A percentile compares a stretch with the other conserved stretches of the same genome.
Conservation (phyloP, 2,888 invertebrate genomes). For the Lasioglossum zephyrum region DNA sequence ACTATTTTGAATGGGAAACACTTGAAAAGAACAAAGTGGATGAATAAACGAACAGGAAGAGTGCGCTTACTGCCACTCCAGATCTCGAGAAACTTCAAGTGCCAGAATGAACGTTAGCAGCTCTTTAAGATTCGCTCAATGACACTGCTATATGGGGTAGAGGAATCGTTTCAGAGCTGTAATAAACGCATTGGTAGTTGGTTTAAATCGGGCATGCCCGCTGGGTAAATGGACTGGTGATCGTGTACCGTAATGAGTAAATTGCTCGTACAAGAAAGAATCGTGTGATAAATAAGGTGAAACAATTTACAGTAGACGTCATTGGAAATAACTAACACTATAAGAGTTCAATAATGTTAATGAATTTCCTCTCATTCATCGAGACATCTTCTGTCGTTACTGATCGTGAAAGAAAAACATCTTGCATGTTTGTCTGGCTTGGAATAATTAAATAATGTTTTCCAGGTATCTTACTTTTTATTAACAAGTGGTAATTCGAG, state of each 20-base stretch:
- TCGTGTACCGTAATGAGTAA: neutral
- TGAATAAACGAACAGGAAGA: neutral
- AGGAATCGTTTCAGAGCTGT: neutral
- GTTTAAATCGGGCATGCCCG: conserved; percentile 6
- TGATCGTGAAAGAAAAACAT: neutral
- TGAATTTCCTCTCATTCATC: conserved; percentile 16
- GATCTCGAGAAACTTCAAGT: neutral
- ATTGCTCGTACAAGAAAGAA: conserved; percentile 11
- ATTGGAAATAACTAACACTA: conserved; percentile 26
- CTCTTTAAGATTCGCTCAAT: neutral
- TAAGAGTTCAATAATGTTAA: neutral
- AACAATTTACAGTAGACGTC: conserved; percentile 23
- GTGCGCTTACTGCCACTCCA: neutral
- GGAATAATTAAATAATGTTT: neutral
- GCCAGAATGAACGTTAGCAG: neutral
- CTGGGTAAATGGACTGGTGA: conserved; percentile 6
- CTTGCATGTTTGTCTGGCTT: neutral
- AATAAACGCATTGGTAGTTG: neutral
- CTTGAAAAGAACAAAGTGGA: neutral
- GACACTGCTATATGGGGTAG: neutral
- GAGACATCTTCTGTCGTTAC: neutral
- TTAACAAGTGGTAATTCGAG: too few relatives aligned
- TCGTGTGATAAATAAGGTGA: conserved; percentile 21
- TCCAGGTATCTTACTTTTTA: too few relatives aligned
- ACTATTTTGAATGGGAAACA: neutral